Conservation (phyloP, 2,113 vertebrate genomes). For the Pyxicephalus adspersus region DNA sequence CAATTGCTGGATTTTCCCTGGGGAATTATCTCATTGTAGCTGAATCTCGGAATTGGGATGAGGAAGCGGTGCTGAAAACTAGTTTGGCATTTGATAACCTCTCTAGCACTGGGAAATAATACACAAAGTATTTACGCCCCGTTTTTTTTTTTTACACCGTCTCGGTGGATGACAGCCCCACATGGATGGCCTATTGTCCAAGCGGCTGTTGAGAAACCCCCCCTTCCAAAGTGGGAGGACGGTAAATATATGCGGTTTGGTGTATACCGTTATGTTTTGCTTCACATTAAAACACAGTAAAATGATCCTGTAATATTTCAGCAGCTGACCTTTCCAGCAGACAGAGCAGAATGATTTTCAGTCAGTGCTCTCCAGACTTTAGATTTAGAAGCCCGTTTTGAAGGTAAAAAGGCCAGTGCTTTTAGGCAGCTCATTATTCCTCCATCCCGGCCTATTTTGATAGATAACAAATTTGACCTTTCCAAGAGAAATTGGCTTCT, state of each 20-base stretch:
- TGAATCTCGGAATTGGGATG: neutral
- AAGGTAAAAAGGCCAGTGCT: constrained; percentile 64
- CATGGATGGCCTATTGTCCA: neutral
- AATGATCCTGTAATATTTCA: constrained; percentile 68
- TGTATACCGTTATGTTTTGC: constrained; percentile 41
- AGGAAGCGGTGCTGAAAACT: constrained; percentile 13
- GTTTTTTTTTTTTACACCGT: constrained; percentile 29
- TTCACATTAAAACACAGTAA: constrained; percentile 58
- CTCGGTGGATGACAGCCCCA: neutral
- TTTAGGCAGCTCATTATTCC: constrained; percentile 66
- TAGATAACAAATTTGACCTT: constrained; percentile 67
- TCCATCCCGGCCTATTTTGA: constrained; percentile 62
- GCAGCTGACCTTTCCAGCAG: constrained; percentile 63
- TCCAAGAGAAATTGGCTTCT: constrained; percentile 60
- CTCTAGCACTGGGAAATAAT: neutral
- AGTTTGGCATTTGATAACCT: constrained; percentile 16
- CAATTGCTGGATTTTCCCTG: neutral
- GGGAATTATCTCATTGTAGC: constrained; percentile 21
- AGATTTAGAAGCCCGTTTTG: constrained; percentile 68
- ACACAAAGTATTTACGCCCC: neutral
- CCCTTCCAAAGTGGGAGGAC: neutral
- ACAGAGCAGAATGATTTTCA: constrained; percentile 69
- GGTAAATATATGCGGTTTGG: constrained; percentile 49
- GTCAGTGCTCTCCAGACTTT: constrained; percentile 65
- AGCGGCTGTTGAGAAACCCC: neutral